Evolutionary conservation across 2,113 vertebrate species (phyloP).

Genomic region (Opisthocomus hoazin): DNA sequence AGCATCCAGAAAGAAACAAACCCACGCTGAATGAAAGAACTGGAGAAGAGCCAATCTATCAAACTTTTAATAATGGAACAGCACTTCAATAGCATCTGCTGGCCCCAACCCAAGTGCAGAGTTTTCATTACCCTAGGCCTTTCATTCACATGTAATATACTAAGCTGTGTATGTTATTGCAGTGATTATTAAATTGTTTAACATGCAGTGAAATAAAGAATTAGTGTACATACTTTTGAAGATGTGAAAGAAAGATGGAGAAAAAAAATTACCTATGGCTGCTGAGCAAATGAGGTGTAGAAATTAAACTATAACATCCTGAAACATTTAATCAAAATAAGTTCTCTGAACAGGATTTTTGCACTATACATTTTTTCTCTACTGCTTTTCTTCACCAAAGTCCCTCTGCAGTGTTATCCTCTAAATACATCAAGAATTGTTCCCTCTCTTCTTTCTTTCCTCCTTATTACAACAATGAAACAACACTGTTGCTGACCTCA

Average conservation of each 20-base stretch:
- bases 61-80: background rate
- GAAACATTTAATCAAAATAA: background rate
- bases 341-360: background rate
- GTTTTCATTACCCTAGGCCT: background rate
- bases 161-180: background rate
- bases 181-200: background rate
- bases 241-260: background rate
- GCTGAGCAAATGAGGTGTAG: background rate
- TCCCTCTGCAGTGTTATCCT: background rate
- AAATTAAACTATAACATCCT: background rate
- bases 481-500: background rate
- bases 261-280: background rate
- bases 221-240: background rate
- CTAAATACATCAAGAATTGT: background rate
- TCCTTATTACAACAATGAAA: background rate
- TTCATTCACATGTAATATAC: background rate
- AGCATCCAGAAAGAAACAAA: background rate
- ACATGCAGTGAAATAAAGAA: background rate
- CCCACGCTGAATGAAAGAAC: background rate
- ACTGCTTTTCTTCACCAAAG: background rate
- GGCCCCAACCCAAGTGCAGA: background rate
- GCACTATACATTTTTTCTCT: background rate
- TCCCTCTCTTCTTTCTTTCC: background rate
- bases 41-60: background rate
- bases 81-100: background rate